Evolutionary conservation across 2,888 invertebrate species (phyloP).

Genomic region (Gasteruption jaculator): DNA sequence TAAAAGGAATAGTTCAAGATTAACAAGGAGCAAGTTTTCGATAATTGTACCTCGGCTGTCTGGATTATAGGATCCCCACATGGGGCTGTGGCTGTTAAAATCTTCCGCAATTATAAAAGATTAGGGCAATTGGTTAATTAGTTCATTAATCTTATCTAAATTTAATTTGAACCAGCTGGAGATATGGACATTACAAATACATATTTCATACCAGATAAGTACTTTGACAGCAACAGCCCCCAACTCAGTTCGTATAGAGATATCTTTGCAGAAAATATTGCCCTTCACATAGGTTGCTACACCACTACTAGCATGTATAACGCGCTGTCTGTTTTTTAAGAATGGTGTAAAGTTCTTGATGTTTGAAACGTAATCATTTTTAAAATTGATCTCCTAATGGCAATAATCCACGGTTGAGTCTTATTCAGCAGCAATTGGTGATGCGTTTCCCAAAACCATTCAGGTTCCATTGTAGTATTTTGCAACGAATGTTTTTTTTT

Average conservation of each 20-base stretch:
- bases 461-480: slow-evolving; percentile 17
- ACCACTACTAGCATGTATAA: slow-evolving; percentile 21
- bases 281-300: slow-evolving; percentile 19
- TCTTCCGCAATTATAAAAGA: slow-evolving; percentile 27
- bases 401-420: slow-evolving; percentile 11
- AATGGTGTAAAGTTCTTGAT: no score
- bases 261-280: slow-evolving; percentile 13
- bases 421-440: slow-evolving; percentile 11
- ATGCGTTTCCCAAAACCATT: slow-evolving; percentile 10
- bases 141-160: slow-evolving; percentile 9
- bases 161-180: slow-evolving; percentile 8
- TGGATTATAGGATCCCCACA: slow-evolving; percentile 20
- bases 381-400: slow-evolving; percentile 15
- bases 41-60: slow-evolving; percentile 23
- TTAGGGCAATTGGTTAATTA: slow-evolving; percentile 24
- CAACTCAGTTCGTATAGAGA: slow-evolving; percentile 13
- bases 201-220: slow-evolving; percentile 14
- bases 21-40: slow-evolving; percentile 16
- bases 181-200: slow-evolving; percentile 22
- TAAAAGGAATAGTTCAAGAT: slow-evolving; percentile 15
- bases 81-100: slow-evolving; percentile 22
- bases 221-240: slow-evolving; percentile 23
- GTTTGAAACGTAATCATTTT: slow-evolving; percentile 5
- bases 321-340: slow-evolving; percentile 16
- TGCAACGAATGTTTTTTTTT: no score